A percentile compares a stretch with the other conserved stretches of the same genome.
Conservation (phyloP, 2,113 vertebrate genomes). For the Damaliscus lunatus region DNA sequence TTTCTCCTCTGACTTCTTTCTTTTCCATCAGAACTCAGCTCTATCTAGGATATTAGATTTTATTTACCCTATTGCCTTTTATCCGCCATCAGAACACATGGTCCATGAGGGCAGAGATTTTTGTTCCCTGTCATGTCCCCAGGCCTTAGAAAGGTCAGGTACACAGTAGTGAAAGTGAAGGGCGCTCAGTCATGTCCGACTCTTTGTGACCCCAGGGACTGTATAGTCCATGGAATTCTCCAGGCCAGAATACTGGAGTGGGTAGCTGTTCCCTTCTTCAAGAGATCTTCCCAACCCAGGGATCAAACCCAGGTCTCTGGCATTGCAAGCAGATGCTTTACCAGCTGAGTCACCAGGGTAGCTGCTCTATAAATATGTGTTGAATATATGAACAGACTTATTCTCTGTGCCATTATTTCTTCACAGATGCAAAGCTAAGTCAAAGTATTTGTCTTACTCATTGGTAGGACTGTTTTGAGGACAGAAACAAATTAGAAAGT, state of each 20-base stretch:
- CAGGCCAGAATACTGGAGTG: background rate
- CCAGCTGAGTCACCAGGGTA: background rate
- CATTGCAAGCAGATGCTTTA: background rate
- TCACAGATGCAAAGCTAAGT: conserved; percentile 8
- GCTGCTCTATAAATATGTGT: background rate
- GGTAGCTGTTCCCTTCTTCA: background rate
- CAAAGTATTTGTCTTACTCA: background rate
- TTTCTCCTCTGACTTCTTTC: background rate
- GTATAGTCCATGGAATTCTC: background rate
- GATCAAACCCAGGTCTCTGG: background rate
- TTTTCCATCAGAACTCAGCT: background rate
- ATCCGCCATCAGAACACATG: background rate
- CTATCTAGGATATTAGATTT: background rate
- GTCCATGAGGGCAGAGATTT: background rate
- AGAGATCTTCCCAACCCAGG: background rate
- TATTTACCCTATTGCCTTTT: background rate
- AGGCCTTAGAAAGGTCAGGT: background rate
- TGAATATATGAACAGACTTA: background rate
- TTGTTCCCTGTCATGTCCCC: background rate
- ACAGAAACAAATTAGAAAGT: background rate
- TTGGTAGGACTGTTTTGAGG: background rate
- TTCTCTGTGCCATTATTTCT: background rate
- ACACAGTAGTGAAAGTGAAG: background rate
- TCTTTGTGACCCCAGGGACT: background rate
- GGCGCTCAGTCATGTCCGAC: background rate